Conservation (phyloP, 35 echinoderm and acorn worm species). For the Hemicentrotus pulcherrimus region DNA sequence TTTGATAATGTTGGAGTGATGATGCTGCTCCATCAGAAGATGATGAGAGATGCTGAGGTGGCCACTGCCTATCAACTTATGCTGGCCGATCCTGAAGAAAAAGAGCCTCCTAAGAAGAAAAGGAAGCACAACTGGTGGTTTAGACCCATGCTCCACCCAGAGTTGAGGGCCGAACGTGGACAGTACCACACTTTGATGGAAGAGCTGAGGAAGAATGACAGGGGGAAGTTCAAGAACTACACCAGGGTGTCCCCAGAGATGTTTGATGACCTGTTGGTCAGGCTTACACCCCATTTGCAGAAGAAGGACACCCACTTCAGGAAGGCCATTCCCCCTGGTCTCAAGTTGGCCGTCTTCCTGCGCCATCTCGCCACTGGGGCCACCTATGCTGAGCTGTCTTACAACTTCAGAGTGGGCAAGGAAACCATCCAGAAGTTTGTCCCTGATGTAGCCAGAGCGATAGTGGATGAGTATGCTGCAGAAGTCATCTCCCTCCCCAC, state of each 20-base stretch:
- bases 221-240: too few species aligned
- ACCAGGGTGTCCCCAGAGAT: too few species aligned
- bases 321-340: not conserved
- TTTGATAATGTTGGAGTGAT: constrained; percentile 38
- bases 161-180: constrained; percentile 31
- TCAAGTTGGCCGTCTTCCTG: constrained; percentile 25
- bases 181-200: not conserved
- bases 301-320: too few species aligned
- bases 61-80: constrained; percentile 31
- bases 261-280: too few species aligned
- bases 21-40: constrained; percentile 36
- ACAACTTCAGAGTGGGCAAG: constrained; percentile 30
- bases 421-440: constrained; percentile 42
- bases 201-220: too few species aligned
- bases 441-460: not conserved
- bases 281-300: too few species aligned
- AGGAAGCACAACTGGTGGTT: constrained; percentile 29
- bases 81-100: constrained; percentile 20
- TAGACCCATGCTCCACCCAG: constrained; percentile 27
- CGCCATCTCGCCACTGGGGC: constrained; percentile 33
- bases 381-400: constrained; percentile 3
- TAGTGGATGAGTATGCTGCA: constrained; percentile 28
- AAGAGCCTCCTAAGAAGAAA: constrained; percentile 25
- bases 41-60: constrained; percentile 28
- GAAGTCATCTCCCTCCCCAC: constrained; percentile 49